Conservation (phyloP, 2,113 vertebrate genomes). For the Motacilla tschutschensis region DNA sequence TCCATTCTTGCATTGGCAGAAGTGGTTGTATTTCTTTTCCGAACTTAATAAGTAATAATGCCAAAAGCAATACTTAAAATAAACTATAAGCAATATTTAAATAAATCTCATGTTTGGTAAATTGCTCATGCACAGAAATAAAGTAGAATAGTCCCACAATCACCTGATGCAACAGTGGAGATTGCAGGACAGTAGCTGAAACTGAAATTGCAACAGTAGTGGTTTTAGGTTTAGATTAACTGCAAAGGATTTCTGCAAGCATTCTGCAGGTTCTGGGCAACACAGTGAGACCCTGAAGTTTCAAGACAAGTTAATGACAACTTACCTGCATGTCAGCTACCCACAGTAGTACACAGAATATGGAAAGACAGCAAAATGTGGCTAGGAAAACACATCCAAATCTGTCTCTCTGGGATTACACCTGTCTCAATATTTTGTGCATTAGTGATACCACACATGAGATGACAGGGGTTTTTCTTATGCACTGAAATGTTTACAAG, state of each 20-base stretch:
- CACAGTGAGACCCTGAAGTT: background rate
- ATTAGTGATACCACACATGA: accelerated
- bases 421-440: background rate
- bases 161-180: background rate
- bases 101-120: background rate
- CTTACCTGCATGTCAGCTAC: background rate
- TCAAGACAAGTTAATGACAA: background rate
- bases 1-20: background rate
- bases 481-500: background rate
- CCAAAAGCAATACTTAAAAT: background rate
- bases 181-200: background rate
- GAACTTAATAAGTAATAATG: background rate
- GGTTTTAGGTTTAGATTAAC: background rate
- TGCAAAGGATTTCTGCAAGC: background rate
- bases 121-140: background rate
- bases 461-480: background rate
- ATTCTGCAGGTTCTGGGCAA: background rate
- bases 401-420: background rate
- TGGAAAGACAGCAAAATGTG: background rate
- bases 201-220: background rate
- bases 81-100: background rate
- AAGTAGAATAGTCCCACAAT: background rate
- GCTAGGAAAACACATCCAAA: background rate
- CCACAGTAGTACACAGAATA: background rate
- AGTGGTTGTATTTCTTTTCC: background rate